phyloP scores from a whole-genome alignment of 2,888 invertebrate genomes.

The Uropetala carovei region DNA sequence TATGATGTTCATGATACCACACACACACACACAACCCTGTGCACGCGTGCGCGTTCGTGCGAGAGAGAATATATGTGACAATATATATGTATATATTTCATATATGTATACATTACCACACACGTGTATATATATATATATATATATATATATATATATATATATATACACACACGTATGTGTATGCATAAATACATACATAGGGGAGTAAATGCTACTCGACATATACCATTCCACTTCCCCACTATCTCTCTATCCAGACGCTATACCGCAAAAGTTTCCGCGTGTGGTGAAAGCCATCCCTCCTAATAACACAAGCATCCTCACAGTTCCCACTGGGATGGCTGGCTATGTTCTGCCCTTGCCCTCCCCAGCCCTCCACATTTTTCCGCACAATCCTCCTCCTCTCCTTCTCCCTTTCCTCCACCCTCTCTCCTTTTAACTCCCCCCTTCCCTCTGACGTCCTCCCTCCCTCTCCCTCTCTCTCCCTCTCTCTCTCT shows the following conservation, averaged over 20 bases:
- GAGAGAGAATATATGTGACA: too few relatives aligned
- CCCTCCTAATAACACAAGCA: constrained; percentile 28
- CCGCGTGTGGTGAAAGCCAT: constrained; percentile 43
- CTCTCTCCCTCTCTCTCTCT: not conserved
- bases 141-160: too few relatives aligned
- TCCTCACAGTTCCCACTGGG: not conserved
- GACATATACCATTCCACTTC: not conserved
- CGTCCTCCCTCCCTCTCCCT: too few relatives aligned
- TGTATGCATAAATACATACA: not conserved
- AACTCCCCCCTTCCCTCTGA: not conserved
- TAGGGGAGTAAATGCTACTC: not conserved
- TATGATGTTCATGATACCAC: too few relatives aligned
- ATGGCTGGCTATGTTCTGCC: constrained; percentile 1
- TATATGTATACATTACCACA: too few relatives aligned
- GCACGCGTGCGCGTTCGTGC: too few relatives aligned
- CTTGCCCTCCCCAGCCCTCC: not conserved
- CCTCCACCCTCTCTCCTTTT: not conserved
- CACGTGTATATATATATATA: too few relatives aligned
- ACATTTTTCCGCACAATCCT: not conserved
- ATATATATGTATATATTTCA: too few relatives aligned
- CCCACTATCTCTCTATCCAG: constrained; percentile 24
- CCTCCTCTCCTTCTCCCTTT: not conserved
- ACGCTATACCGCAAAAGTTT: constrained; percentile 18
- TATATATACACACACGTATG: too few relatives aligned
- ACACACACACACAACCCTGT: too few relatives aligned